A percentile compares a stretch with the other conserved stretches of the same genome.
Conservation (phyloP, 2,888 invertebrate genomes). For the Pristionchus fissidentatus region DNA sequence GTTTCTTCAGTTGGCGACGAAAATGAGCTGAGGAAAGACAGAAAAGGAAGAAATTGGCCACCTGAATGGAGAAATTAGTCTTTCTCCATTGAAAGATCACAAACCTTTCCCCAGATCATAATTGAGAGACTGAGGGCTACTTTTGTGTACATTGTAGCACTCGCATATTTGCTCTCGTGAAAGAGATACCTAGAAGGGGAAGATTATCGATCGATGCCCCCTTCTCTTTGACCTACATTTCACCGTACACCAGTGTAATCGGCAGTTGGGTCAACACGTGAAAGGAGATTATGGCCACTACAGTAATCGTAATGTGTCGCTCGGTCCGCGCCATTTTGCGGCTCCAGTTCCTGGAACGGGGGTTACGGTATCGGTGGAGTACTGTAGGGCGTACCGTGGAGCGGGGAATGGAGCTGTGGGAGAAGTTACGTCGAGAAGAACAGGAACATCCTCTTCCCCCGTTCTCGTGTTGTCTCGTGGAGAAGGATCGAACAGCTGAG, state of each 20-base stretch:
- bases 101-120: slow-evolving; percentile 61
- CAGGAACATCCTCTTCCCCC: slow-evolving; percentile 50
- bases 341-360: slow-evolving; percentile 51
- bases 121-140: slow-evolving; percentile 55
- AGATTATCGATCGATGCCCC: neutral
- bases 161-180: slow-evolving; percentile 49
- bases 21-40: slow-evolving; percentile 48
- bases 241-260: slow-evolving; percentile 59
- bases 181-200: slow-evolving; percentile 58
- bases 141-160: slow-evolving; percentile 56
- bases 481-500: slow-evolving; percentile 42
- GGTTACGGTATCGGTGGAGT: neutral
- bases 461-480: slow-evolving; percentile 22
- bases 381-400: slow-evolving; percentile 6
- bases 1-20: slow-evolving; percentile 40
- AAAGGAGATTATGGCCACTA: slow-evolving; percentile 61
- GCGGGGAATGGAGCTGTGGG: slow-evolving; percentile 44
- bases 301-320: slow-evolving; percentile 64
- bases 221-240: slow-evolving; percentile 53
- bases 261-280: slow-evolving; percentile 64
- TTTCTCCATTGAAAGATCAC: neutral
- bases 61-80: slow-evolving; percentile 20
- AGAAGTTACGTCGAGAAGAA: slow-evolving; percentile 47
- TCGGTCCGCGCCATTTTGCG: slow-evolving; percentile 61
- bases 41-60: slow-evolving; percentile 48